Conservation (phyloP, 2,888 invertebrate genomes). For the Gari tellinella region DNA sequence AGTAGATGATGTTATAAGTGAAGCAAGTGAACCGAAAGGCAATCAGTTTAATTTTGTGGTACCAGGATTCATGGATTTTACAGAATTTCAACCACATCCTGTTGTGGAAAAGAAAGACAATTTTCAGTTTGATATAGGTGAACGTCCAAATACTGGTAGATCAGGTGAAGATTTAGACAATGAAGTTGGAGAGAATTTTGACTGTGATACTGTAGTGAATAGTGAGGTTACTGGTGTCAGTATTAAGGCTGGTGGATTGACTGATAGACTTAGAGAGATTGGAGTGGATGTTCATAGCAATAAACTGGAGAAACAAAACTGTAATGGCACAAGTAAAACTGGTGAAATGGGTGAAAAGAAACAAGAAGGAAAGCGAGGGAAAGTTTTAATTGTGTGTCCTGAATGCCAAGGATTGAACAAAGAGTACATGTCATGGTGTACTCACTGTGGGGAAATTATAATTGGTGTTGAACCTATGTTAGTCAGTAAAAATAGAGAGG, state of each 20-base stretch:
- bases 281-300: constrained; percentile 64
- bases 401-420: constrained; percentile 77
- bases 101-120: background rate
- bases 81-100: no score
- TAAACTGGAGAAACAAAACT: constrained; percentile 36
- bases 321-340: background rate
- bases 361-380: constrained; percentile 45
- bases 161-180: background rate
- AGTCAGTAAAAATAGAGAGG: constrained; percentile 63
- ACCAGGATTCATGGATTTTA: no score
- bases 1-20: constrained; percentile 1
- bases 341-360: background rate
- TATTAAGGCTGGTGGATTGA: constrained; percentile 75
- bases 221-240: constrained; percentile 63
- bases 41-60: background rate
- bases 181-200: constrained; percentile 22
- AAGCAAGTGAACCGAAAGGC: background rate
- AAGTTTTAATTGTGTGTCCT: constrained; percentile 71
- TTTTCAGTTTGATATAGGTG: background rate
- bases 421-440: constrained; percentile 79
- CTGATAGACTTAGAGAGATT: constrained; percentile 71
- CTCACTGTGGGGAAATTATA: constrained; percentile 77
- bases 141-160: background rate
- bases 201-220: constrained; percentile 57
- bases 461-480: constrained; percentile 75